Evolutionary conservation across 2,888 invertebrate genomes (phyloP), one percentile per base, ranked within the genome.

Genomic region (Cistogaster globosa): DNA sequence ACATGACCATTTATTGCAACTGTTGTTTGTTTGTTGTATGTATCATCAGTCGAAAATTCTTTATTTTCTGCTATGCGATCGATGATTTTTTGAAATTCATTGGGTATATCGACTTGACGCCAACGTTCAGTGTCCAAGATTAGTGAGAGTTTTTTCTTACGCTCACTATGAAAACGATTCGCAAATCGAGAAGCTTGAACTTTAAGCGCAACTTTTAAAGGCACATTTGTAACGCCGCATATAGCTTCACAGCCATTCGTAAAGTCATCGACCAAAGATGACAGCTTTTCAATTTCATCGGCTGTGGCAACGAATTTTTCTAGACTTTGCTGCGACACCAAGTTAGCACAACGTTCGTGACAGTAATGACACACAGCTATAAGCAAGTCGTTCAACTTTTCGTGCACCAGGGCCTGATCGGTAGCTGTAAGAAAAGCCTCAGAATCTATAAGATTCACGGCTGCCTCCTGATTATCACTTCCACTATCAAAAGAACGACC

Each of bases 21-120:
- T 55, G 20, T 32, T 38, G 20, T 79, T 69, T 51, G 14, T 14
- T 87, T 86, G 9, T 83, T 71, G 2, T 38, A 14, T 7, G 76
- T 88, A 8, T 88, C 51, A 14, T 51, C 36, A 6, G 62, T 87
- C 42, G 91, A 89, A 20, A 93, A 92, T 65, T 93, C 93, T 9
- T 82, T 82, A 16, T 93, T 92, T 7, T 89, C 90, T 0, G 94
- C 93, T 89, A 97, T 95, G 88, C 95, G 94, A 91, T 95, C 95
- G 48, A 98, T 95, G 83, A 98, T 94, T 88, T 95, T 94, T 93
- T 99, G 99, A 91, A 98, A 96, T 91, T 98, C 97, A 87, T 94
- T 94, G 0, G 98, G 97, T 69, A 99, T 97, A 89, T 98, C 98
- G 6, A 98, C 97, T 88, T 96, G 95, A 90, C 97, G 97, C 99